Base-by-base conservation (phyloP, 2,797 vertebrate species). In the Alexandromys oeconomus region DNA sequence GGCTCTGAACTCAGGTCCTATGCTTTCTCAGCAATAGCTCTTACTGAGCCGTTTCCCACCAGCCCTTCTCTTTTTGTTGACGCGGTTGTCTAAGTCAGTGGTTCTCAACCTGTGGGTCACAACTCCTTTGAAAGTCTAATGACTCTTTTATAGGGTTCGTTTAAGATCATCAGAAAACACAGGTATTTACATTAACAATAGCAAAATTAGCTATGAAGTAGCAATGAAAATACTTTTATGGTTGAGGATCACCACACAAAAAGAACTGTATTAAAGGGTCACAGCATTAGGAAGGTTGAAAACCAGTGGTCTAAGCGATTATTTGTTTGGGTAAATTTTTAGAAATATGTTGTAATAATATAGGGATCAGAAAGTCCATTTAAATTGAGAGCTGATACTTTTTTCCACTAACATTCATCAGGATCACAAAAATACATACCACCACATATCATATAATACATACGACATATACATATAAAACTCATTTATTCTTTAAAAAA, bases 311-410 rank as follows among this genome's bases (percentile, higher is more conserved):
- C 27, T 81, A 43, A 37, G 57, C 95, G 3, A 82, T 90, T 93
- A 48, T 74, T 89, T 93, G 37, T 80, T 87, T 84, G 25, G 37
- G 12, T 73, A 77, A 96, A 43, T 69, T 29, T 96, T 94, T 86
- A 95, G 57, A 93, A 95, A 34, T 84, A 81, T 40, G 34, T 34
- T 85, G 71, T 43, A 25, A 78, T 87, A 46, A 93, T 76, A 89
- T 92, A 67, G 86, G 79, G 92, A 90, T 8, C 85, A 59, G 65
- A 95, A 89, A 95, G 5, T 78, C 17, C 71, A 95, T 91, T 86
- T 95, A 94, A 93, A 92, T 87, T 71, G 51, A 96, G 82, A n/a
- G 81, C 5, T 80, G 40, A 86, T 23, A 25, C 74, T 81, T 77
- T 34, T 27, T 96, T 93, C 87, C 80, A 87, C 94, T 89, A 91